Base-by-base conservation (phyloP, 2,797 vertebrate species). In the Dipus sagitta region DNA sequence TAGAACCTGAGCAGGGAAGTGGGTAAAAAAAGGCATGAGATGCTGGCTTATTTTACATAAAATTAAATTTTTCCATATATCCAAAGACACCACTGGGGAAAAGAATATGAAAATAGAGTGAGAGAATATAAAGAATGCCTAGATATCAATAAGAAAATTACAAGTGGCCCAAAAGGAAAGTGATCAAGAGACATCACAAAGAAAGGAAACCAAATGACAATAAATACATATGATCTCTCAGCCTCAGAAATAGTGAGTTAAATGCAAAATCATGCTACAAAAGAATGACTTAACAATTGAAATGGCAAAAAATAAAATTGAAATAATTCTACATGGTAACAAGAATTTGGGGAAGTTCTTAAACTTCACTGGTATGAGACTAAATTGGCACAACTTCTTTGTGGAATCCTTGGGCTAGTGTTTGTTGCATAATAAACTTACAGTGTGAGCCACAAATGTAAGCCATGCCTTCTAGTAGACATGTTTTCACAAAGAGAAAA, bases 121-220 rank as follows among this genome's bases (percentile, higher is more conserved):
- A 47, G n/a, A 71, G 21, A 74, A 70, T 30, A 67, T 60, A 65
- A 75, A 88, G 54, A 88, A 62, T 8, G 79, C 21, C 58, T 93
- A 79, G 23, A 86, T 64, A 76, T 85, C 76, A 78, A 11, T 93
- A 75, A 93, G 70, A 94, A 96, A 88, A 82, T 58, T 80, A 76
- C 42, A 79, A 93, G 72, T 74, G 82, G 26, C 14, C 12, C 65
- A 81, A 54, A 28, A 65, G 6, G 26, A 92, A 93, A 90, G 32
- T 60, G 23, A 74, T n/a, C 62, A 92, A 77, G 32, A 75, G 26
- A 9, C 21, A 87, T 80, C 62, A 78, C 11, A 60, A 15, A 91
- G 80, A 58, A 87, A 93, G 76, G 92, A 94, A 90, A 9, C 71
- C 91, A 90, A 82, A 74, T 26, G 67, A 71, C 32, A 76, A 70